Evolutionary conservation across 2,888 invertebrate species (phyloP), one percentile per base, ranked within the genome.

Genomic region (Subacronicta megacephala): DNA sequence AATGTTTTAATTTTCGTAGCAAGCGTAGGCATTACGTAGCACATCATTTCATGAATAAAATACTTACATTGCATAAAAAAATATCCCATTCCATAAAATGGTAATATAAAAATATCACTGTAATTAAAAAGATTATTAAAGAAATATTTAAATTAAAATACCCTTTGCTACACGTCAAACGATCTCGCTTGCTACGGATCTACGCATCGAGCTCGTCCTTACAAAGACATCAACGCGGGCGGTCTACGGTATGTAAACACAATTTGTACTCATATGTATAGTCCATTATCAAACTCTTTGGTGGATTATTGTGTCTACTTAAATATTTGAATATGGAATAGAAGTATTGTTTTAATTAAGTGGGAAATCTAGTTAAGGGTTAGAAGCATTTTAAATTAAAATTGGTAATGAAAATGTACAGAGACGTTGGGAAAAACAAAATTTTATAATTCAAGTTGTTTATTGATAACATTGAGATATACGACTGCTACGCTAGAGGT

Each of bases 141-240:
- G 26, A 50, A 43, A 36, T 26, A 38, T 50, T 43, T 16, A 52
- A 38, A 46, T 36, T 7, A 16, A 49, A 44, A 37, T 31, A 23
- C 18, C 2, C 37, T 51, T 51, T 41, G 16, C 18, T 56, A 56
- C n/a, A n/a, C 35, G 44, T 40, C n/a, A 49, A 29, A 31, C 15
- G 49, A 31, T 33, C 33, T 56, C 10, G 31, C 38, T 54, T 52
- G 60, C 68, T 69, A 66, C 60, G 72, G 47, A 55, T 44, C 67
- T 74, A 73, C 73, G 77, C 62, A 59, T 55, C 62, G 68, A 59
- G 51, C 66, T 63, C 62, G 62, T 65, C 79, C 72, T 88, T 80
- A 71, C 76, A 90, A 92, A 91, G 92, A 93, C 87, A 83, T 93
- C 90, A 92, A 93, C 92, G 92, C 89, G 87, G 81, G 84, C 81